Percentiles rank a stretch among this genome's conserved stretches.
Conservation (phyloP, 2,797 vertebrate genomes). For the Cyprinella venusta region DNA sequence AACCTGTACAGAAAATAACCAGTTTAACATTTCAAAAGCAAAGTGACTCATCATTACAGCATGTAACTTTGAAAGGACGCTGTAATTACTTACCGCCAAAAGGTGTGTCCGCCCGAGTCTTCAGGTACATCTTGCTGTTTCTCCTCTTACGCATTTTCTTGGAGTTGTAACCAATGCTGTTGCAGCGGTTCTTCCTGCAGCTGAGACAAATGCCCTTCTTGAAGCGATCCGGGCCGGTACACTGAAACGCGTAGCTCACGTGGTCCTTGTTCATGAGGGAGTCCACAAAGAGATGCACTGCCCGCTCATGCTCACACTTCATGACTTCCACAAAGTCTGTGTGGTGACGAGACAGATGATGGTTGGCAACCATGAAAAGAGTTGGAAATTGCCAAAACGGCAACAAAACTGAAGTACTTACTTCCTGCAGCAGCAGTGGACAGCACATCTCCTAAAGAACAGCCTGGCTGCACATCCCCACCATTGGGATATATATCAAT, state of each 20-base stretch:
- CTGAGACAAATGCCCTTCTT: constrained; percentile 97
- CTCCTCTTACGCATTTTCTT: constrained; percentile 84
- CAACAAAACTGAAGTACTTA: constrained; percentile 72
- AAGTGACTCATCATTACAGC: not conserved
- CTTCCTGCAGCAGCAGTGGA: constrained; percentile 84
- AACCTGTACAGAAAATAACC: constrained; percentile 73
- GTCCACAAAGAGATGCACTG: constrained; percentile 93
- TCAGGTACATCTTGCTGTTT: constrained; percentile 95
- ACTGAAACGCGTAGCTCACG: constrained; percentile 91
- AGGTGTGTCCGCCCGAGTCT: constrained; percentile 91
- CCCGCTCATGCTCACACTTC: constrained; percentile 92
- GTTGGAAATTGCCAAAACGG: not conserved
- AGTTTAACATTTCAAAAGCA: not conserved
- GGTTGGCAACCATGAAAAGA: not conserved
- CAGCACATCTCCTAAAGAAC: constrained; percentile 84
- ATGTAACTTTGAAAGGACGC: not conserved
- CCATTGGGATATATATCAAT: constrained; percentile 96
- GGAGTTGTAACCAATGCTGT: constrained; percentile 90
- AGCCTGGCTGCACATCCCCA: constrained; percentile 93
- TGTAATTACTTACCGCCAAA: constrained; percentile 82
- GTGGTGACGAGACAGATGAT: not conserved
- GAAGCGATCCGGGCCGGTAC: constrained; percentile 88
- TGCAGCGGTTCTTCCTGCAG: constrained; percentile 96
- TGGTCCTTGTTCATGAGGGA: constrained; percentile 92
- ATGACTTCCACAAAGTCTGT: constrained; percentile 87